These are phyloP conservation scores for Trematocara unimaculatum DNA, from an alignment of 2,113 vertebrate genomes.

Conservation along the genomic window DNA sequence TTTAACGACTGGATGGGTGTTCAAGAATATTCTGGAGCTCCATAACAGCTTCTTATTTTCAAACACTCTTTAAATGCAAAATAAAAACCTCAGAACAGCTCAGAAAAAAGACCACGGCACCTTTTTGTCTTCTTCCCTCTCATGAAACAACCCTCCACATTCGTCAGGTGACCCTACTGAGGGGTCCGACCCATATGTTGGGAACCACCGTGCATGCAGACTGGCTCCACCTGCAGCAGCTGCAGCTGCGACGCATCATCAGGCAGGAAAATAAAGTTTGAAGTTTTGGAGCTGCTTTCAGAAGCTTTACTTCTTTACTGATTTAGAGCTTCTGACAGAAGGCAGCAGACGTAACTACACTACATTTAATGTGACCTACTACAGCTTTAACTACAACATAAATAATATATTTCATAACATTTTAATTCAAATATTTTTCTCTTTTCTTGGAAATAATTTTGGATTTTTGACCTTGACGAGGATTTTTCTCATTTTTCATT, in stretches of 20 bases:
- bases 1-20: not conserved
- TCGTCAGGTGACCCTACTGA: not conserved
- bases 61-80: not conserved
- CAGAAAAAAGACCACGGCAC: not conserved
- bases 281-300: not conserved
- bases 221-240: not conserved
- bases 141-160: not conserved
- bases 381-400: not conserved
- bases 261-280: not conserved
- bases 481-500: not conserved
- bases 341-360: accelerated
- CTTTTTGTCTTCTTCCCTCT: accelerated
- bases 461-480: not conserved
- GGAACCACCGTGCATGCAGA: not conserved
- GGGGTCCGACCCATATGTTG: not conserved
- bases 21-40: not conserved
- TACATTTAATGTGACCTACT: not conserved
- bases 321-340: not conserved
- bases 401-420: not conserved
- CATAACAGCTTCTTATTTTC: not conserved
- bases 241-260: accelerated
- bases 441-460: not conserved
- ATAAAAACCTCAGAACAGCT: not conserved
- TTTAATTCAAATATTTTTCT: not conserved
- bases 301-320: not conserved